Conservation (phyloP, 1,140 invertebrate species). For the Calosoma granatense region DNA sequence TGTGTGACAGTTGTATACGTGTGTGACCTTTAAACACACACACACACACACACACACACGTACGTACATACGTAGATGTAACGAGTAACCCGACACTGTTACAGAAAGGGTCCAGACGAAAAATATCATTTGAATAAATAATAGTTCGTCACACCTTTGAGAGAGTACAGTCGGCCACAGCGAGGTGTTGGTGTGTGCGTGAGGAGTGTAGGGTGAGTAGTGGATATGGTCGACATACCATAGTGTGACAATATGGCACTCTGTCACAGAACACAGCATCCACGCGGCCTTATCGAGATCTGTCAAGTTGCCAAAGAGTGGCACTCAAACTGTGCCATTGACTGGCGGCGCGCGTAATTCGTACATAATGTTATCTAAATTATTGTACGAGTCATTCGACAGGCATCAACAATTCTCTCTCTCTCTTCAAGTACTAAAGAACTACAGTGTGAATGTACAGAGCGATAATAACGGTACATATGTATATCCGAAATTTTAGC, state of each 20-base stretch:
- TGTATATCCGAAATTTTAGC: too few species aligned
- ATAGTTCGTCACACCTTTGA: constrained; percentile 6
- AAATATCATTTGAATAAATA: constrained; percentile 9
- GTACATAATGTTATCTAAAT: constrained; percentile 17
- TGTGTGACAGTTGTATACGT: not conserved
- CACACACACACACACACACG: too few species aligned
- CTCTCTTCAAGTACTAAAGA: too few species aligned
- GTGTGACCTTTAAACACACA: not conserved
- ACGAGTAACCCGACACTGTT: not conserved
- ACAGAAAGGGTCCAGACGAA: not conserved
- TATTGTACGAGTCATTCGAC: not conserved
- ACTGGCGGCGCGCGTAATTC: constrained; percentile 14
- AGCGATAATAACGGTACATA: too few species aligned
- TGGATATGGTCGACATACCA: not conserved
- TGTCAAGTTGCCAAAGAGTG: constrained; percentile 19
- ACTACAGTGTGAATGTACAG: too few species aligned
- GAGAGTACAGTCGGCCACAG: not conserved
- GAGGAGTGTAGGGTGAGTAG: not conserved
- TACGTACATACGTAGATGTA: too few species aligned
- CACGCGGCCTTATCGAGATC: constrained; percentile 15
- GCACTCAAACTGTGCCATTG: constrained; percentile 18
- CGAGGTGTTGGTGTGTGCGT: not conserved
- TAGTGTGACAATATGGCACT: not conserved
- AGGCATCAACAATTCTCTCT: not conserved
- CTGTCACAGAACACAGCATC: not conserved